Evolutionary conservation across 2,888 invertebrate genomes (phyloP).

Genomic region (Carpatolechia fugitivella): DNA sequence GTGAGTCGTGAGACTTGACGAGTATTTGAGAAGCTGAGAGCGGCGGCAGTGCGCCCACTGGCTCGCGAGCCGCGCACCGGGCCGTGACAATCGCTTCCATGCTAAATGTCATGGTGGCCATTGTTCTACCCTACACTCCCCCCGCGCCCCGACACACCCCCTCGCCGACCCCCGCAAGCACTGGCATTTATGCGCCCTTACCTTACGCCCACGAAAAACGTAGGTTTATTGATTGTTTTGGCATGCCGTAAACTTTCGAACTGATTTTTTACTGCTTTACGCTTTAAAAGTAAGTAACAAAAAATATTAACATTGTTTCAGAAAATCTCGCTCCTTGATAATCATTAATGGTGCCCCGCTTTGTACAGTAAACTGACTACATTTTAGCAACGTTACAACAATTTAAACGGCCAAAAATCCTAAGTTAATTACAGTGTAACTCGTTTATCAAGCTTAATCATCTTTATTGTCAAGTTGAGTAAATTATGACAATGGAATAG

Average conservation of each 20-base stretch:
- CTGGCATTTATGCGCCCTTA: slow-evolving; percentile 68
- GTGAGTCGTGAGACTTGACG: slow-evolving; percentile 24
- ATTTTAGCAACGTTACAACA: background rate
- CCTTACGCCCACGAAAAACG: slow-evolving; percentile 60
- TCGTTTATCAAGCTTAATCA: slow-evolving; percentile 35
- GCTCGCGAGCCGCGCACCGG: slow-evolving; percentile 55
- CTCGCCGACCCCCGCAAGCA: slow-evolving; percentile 51
- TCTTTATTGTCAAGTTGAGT: slow-evolving; percentile 44
- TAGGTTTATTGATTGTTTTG: slow-evolving; percentile 48
- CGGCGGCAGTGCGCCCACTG: slow-evolving; percentile 62
- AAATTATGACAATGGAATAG: slow-evolving; percentile 54
- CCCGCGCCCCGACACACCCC: slow-evolving; percentile 41
- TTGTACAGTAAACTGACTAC: background rate
- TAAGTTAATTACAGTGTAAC: slow-evolving; percentile 29
- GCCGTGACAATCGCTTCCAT: slow-evolving; percentile 76
- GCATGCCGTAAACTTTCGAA: background rate
- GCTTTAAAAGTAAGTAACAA: background rate
- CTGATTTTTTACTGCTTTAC: background rate
- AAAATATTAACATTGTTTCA: background rate
- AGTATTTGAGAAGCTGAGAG: slow-evolving; percentile 56
- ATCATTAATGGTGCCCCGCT: slow-evolving; percentile 2
- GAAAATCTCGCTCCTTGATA: background rate
- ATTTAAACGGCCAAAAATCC: slow-evolving; percentile 1
- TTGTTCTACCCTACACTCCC: slow-evolving; percentile 60
- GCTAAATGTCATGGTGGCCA: slow-evolving; percentile 78